Evolutionary conservation across 1,140 invertebrate genomes (phyloP).

Genomic region (Sitobion miscanthi): DNA sequence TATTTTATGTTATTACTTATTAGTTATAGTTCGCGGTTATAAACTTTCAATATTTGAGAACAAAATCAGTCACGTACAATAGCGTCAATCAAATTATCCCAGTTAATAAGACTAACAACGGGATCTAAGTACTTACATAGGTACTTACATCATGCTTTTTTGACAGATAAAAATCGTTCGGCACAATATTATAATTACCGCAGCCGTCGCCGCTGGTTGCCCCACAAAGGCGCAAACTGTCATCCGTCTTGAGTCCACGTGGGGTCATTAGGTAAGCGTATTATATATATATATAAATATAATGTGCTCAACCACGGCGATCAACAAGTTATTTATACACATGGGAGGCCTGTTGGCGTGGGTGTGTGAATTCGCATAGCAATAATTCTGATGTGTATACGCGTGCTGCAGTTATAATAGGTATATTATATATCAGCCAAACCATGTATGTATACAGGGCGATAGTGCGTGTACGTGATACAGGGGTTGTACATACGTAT

Average conservation of each 20-base stretch:
- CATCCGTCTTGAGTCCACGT: neutral
- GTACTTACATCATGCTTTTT: too few relatives aligned
- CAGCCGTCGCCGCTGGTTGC: neutral
- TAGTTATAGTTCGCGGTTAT: neutral
- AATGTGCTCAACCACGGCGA: neutral
- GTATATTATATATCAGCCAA: neutral
- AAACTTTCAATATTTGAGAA: too few relatives aligned
- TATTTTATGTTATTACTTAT: neutral
- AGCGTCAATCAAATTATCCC: too few relatives aligned
- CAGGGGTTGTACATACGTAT: neutral
- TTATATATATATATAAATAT: neutral
- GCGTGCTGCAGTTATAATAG: conserved; percentile 4
- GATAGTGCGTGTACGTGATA: conserved; percentile 35
- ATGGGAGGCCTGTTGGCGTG: neutral
- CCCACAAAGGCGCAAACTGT: neutral
- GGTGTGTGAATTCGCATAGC: neutral
- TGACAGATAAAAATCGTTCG: neutral
- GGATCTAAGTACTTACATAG: too few relatives aligned
- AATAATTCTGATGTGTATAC: neutral
- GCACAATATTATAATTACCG: neutral
- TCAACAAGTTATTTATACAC: conserved; percentile 14
- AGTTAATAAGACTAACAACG: too few relatives aligned
- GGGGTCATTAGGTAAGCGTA: neutral
- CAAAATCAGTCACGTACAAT: too few relatives aligned
- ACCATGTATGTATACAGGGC: neutral